Percentiles rank a stretch among this genome's conserved stretches.
These are phyloP conservation scores for Valencia hispanica DNA, from an alignment of 2,797 vertebrate species.

Conservation along the genomic window DNA sequence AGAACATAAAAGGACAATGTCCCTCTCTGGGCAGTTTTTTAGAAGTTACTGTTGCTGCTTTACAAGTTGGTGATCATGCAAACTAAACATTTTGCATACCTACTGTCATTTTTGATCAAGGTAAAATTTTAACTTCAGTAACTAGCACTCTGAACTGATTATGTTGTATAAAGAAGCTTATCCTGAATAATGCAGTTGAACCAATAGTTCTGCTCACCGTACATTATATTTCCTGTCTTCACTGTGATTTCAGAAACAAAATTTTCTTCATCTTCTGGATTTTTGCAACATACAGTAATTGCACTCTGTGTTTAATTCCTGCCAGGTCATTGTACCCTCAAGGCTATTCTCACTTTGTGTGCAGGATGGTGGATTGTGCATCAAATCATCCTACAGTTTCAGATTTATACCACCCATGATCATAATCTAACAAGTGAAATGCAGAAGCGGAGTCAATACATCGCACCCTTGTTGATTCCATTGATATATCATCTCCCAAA, in stretches of 20 bases:
- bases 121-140: neutral
- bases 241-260: neutral
- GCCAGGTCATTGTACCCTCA: conserved; percentile 14
- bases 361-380: conserved; percentile 1
- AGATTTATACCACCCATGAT: conserved; percentile 27
- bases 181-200: neutral
- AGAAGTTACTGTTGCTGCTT: neutral
- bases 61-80: too few relatives aligned
- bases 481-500: conserved; percentile 1
- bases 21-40: neutral
- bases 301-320: conserved; percentile 11
- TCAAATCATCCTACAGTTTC: neutral
- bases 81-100: neutral
- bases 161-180: neutral
- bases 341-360: conserved; percentile 21
- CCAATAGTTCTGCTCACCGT: neutral
- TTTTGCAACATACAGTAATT: conserved; percentile 1
- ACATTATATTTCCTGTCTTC: neutral
- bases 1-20: neutral
- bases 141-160: neutral
- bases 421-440: conserved; percentile 33
- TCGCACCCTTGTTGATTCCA: neutral
- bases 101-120: too few relatives aligned
- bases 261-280: conserved; percentile 1
- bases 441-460: conserved; percentile 19